Percentiles rank a stretch among this genome's conserved stretches.
Evolutionary conservation across 2,113 vertebrate species (phyloP).

Genomic region (Turdus rufiventris): DNA sequence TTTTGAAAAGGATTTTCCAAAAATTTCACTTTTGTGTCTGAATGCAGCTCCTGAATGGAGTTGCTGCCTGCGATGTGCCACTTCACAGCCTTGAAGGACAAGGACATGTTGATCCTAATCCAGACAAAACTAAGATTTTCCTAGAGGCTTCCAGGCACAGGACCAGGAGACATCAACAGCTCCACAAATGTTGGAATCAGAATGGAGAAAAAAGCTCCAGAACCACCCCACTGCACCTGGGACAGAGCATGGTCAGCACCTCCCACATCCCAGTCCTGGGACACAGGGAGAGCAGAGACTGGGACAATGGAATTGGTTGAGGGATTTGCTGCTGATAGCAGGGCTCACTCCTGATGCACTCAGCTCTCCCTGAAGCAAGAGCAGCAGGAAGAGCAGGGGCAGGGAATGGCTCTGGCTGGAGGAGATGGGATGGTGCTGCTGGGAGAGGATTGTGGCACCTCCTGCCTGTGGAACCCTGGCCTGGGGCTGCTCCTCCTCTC

Average conservation of each 20-base stretch:
- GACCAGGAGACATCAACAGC: not conserved
- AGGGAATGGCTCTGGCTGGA: not conserved
- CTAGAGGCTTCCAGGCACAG: not conserved
- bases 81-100: not conserved
- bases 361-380: not conserved
- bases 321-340: not conserved
- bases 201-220: not conserved
- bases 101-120: not conserved
- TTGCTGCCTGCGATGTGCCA: not conserved
- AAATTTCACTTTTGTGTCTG: not conserved
- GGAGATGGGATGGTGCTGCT: not conserved
- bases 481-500: not conserved
- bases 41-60: not conserved
- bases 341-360: not conserved
- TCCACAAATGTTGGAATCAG: not conserved
- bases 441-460: not conserved
- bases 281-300: not conserved
- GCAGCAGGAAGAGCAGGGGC: not conserved
- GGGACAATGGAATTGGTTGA: not conserved
- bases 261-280: rapidly evolving
- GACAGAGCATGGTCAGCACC: not conserved
- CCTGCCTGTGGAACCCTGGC: not conserved
- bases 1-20: not conserved
- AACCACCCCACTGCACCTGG: rapidly evolving
- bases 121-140: not conserved